Evolutionary conservation across 2,113 vertebrate genomes (phyloP).

Genomic region (Salvelinus namaycush): DNA sequence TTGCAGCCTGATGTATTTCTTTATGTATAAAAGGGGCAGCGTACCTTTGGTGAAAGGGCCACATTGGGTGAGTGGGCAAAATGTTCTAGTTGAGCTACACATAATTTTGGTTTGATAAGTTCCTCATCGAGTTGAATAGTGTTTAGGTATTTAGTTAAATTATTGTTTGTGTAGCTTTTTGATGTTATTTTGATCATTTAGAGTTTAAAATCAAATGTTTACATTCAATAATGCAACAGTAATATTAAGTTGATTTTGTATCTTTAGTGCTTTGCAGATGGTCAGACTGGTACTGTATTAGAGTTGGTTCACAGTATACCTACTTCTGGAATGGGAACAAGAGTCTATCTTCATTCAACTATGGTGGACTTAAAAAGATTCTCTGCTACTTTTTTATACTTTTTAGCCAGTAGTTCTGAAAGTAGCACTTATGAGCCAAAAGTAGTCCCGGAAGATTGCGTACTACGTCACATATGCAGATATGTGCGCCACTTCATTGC

Average conservation of each 20-base stretch:
- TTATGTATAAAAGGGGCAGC: neutral
- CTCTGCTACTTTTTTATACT: too few species aligned
- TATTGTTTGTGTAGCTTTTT: slow-evolving; percentile 7
- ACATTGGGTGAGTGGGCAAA: too few species aligned
- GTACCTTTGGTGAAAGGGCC: neutral
- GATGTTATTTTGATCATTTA: neutral
- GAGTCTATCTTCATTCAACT: neutral
- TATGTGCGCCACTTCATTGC: too few species aligned
- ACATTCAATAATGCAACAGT: slow-evolving; percentile 10
- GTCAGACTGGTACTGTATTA: neutral
- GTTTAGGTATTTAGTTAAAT: neutral
- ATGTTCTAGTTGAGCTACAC: neutral
- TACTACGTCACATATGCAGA: too few species aligned
- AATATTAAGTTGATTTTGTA: neutral
- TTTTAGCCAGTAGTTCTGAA: too few species aligned
- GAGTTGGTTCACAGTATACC: neutral
- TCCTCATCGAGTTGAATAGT: neutral
- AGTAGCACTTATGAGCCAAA: too few species aligned
- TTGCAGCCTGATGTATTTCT: neutral
- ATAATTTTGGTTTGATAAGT: neutral
- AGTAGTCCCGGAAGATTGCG: too few species aligned
- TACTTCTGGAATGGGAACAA: neutral
- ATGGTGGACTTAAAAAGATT: neutral
- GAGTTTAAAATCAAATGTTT: slow-evolving; percentile 7
- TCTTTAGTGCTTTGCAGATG: neutral